These are phyloP conservation scores for Trimorus sp. DNA, from an alignment of 2,888 invertebrate genomes.

Conservation along the genomic window DNA sequence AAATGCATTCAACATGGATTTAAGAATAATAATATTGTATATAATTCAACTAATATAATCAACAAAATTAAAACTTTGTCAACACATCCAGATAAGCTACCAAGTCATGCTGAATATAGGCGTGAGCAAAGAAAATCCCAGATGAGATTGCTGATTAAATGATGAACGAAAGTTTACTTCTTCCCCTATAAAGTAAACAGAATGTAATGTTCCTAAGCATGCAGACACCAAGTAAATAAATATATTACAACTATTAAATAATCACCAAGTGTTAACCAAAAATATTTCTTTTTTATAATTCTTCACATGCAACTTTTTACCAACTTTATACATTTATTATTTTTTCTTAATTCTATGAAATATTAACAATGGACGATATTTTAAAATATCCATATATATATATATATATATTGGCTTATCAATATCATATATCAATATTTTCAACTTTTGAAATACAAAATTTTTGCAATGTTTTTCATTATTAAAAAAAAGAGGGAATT, in stretches of 20 bases:
- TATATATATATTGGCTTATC: too few species aligned
- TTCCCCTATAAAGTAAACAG: constrained; percentile 53
- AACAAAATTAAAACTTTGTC: constrained; percentile 26
- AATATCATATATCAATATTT: too few species aligned
- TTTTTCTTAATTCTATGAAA: background rate
- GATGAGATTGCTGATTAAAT: constrained; percentile 44
- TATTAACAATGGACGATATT: too few species aligned
- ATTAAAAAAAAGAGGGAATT: too few species aligned
- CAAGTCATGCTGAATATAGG: constrained; percentile 41
- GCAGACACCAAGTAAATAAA: constrained; percentile 18
- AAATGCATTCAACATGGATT: too few species aligned
- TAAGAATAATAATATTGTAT: background rate
- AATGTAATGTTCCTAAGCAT: constrained; percentile 34
- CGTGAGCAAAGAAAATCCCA: constrained; percentile 20
- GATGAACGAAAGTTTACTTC: constrained; percentile 51
- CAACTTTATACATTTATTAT: too few species aligned
- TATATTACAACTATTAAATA: constrained; percentile 1
- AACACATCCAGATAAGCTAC: constrained; percentile 11
- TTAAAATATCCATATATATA: too few species aligned
- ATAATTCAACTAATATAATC: constrained; percentile 1
- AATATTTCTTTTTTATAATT: background rate
- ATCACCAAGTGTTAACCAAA: background rate
- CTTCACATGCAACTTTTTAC: too few species aligned
- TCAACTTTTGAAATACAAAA: too few species aligned
- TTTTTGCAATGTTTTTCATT: too few species aligned